Conservation (phyloP, 2,888 invertebrate species). For the Tetropium fuscum region DNA sequence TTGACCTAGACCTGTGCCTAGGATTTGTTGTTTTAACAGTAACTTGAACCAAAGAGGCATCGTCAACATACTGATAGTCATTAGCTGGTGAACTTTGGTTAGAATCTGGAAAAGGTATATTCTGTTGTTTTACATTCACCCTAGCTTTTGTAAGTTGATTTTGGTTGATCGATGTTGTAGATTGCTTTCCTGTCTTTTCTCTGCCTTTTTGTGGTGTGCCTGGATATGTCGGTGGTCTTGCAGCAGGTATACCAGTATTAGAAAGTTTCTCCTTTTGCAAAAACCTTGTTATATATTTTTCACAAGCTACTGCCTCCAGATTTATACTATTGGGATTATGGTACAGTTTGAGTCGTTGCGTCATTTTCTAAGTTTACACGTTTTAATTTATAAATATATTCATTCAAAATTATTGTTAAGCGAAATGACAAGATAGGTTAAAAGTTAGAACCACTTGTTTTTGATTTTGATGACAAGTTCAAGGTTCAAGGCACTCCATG, state of each 20-base stretch:
- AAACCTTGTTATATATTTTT: slow-evolving; percentile 44
- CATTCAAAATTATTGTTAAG: slow-evolving; percentile 20
- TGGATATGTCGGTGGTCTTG: slow-evolving; percentile 6
- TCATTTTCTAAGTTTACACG: slow-evolving; percentile 35
- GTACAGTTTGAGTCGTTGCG: slow-evolving; percentile 33
- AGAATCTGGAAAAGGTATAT: slow-evolving; percentile 10
- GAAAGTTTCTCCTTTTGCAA: slow-evolving; percentile 41
- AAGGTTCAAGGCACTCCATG: too few relatives aligned
- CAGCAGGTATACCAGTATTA: not conserved
- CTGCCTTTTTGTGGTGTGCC: slow-evolving; percentile 17
- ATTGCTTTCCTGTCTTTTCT: slow-evolving; percentile 33
- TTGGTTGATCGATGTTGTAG: slow-evolving; percentile 31
- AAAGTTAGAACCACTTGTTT: too few relatives aligned
- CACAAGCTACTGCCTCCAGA: slow-evolving; percentile 39
- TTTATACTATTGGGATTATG: slow-evolving; percentile 32
- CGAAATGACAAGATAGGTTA: slow-evolving; percentile 46
- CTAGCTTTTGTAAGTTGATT: slow-evolving; percentile 35
- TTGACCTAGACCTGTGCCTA: slow-evolving; percentile 48
- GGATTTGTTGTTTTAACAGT: slow-evolving; percentile 51
- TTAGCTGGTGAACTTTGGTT: slow-evolving; percentile 9
- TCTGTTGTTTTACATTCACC: slow-evolving; percentile 38
- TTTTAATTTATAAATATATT: slow-evolving; percentile 37
- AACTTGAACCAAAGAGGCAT: slow-evolving; percentile 50
- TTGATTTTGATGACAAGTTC: slow-evolving; percentile 38
- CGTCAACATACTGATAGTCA: slow-evolving; percentile 41